These are phyloP conservation scores for Craseonycteris thonglongyai DNA, from an alignment of 2,113 vertebrate genomes.

Conservation along the genomic window DNA sequence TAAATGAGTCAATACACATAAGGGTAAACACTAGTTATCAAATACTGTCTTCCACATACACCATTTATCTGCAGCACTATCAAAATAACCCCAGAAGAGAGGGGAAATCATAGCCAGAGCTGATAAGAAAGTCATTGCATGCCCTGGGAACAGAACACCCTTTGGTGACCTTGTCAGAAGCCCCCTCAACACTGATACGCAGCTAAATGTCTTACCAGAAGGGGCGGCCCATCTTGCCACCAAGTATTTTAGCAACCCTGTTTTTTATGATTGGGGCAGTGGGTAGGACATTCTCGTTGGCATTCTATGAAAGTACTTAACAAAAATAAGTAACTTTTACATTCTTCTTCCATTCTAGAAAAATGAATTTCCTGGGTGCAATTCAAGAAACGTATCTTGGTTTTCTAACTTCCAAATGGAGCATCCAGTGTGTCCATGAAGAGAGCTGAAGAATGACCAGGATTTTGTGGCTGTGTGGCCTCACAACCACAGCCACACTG, in stretches of 20 bases:
- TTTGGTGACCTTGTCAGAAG: background rate
- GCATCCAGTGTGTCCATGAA: background rate
- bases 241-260: background rate
- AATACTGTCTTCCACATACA: background rate
- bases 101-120: background rate
- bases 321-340: slow-evolving; percentile 19
- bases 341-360: slow-evolving; percentile 2
- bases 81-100: background rate
- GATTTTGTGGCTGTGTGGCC: background rate
- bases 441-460: background rate
- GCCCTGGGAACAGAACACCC: background rate
- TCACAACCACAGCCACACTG: background rate
- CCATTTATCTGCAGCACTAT: background rate
- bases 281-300: background rate
- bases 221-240: background rate
- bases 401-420: background rate
- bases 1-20: background rate
- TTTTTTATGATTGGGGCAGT: background rate
- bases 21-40: background rate
- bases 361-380: background rate
- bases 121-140: background rate
- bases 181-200: background rate
- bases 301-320: background rate
- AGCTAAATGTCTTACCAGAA: background rate
- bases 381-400: background rate